Base-by-base conservation (phyloP, 2,797 vertebrate genomes). In the Molossus molossus region DNA sequence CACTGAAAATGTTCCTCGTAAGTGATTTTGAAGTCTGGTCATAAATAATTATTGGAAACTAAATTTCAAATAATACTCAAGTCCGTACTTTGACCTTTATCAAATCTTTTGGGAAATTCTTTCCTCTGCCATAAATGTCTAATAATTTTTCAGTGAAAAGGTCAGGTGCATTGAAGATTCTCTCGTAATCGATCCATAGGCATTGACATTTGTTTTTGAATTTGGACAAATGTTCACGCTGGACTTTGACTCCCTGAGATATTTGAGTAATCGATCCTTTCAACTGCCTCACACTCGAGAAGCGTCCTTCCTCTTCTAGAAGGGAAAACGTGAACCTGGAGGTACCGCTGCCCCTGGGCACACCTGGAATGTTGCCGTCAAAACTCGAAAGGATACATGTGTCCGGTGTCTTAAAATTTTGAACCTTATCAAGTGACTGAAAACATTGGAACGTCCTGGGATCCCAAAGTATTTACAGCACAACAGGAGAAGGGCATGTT, bases 181-280 rank as follows among this genome's bases (percentile, higher is more conserved):
- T 96, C 94, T 87, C 25, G 18, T 83, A 91, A 97, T 96, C 95
- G 80, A 97, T 97, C 90, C 72, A 62, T 95, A 93, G 65, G 40
- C 90, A 96, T 95, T 97, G 97, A 94, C 96, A 97, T 97, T 97
- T 97, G 94, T 96, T 94, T 97, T 97, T 95, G 90, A 96, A 96
- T 94, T 93, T 96, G 87, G 84, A 97, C 95, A 97, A 96, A 96
- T 96, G 97, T 96, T 91, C 87, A 0, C 12, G 40, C 76, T 93
- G 80, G 87, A 87, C 87, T 93, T 89, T 87, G 87, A 57, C 69
- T 95, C 81, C 18, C 90, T 62, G 95, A 93, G 75, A 81, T 96
- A 94, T 97, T 93, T 96, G 92, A 96, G 83, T 87, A 96, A 97
- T 97, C 40, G 87, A 97, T 95, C 82, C 84, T 94, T 92, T 91